Evolutionary conservation across 2,113 vertebrate species (phyloP), one percentile per base, ranked within the genome.

Genomic region (Tragulus kanchil): DNA sequence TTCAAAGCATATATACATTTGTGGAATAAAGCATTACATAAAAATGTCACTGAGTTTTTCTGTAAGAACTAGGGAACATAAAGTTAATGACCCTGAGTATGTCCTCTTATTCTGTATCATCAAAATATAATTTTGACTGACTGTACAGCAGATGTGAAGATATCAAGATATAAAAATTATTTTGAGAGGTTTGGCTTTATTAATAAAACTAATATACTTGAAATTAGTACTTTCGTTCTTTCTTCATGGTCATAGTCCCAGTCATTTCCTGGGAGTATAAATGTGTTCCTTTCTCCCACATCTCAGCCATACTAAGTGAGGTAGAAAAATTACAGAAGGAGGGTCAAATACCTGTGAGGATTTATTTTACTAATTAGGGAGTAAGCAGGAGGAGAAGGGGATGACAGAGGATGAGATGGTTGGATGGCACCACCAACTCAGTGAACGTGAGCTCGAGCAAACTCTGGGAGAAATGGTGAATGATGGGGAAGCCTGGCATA

Each of bases 161-260:
- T 78, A 25, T 54, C 56, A 92, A 88, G 10, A 26, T 9, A 67
- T 50, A 85, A 73, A 87, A 92, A 73, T 0, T 45, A 79, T 52
- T 83, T 62, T 73, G 50, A 48, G 3, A 89, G 16, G 14, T 52
- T 92, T 86, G 42, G 7, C 4, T 89, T 64, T 90, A 78, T 89
- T 79, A 84, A 58, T 93, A 96, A 59, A 96, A 82, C 8, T 52
- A 52, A 75, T 86, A 42, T 36, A 45, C 64, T 87, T 97, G 61
- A 92, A 92, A 87, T 69, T 69, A 69, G 36, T 84, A 16, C 50
- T 86, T 75, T 81, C 45, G 67, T 11, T 84, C 25, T 67, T 79
- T 4, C 8, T 56, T 92, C 3, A 48, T 0, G 0, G n/a, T 65
- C 82, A 31, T 64, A 71, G 52, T 4, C 5, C 25, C 19, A 26